Evolutionary conservation across 2,113 vertebrate genomes (phyloP).

Genomic region (Rhynchopsitta pachyrhyncha): DNA sequence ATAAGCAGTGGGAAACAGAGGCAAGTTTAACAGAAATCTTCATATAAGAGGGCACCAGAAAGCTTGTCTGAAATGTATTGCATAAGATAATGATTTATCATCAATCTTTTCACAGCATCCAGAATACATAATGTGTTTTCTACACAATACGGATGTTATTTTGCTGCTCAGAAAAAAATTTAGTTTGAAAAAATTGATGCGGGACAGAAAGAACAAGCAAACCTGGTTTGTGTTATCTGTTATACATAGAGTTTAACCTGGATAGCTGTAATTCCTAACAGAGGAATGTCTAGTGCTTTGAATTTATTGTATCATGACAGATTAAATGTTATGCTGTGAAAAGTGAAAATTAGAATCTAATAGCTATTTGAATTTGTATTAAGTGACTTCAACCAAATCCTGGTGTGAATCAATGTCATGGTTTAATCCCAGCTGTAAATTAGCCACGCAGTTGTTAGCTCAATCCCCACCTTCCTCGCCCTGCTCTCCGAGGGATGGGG

Average conservation of each 20-base stretch:
- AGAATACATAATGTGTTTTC: not conserved
- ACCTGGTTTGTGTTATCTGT: not conserved
- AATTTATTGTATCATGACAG: not conserved
- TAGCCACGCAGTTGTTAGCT: too few relatives aligned
- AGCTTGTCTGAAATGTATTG: not conserved
- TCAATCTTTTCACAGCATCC: not conserved
- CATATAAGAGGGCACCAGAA: not conserved
- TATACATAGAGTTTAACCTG: not conserved
- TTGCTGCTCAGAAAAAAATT: not conserved
- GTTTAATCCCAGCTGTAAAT: too few relatives aligned
- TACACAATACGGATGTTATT: not conserved
- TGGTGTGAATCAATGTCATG: not conserved
- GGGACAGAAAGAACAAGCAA: not conserved
- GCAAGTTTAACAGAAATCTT: not conserved
- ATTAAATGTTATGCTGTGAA: not conserved
- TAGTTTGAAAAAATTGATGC: not conserved
- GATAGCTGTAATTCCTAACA: not conserved
- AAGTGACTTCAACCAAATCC: not conserved
- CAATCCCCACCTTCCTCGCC: too few relatives aligned
- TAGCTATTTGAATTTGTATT: not conserved
- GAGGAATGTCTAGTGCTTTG: not conserved
- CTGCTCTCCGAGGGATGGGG: too few relatives aligned
- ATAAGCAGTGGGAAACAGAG: not conserved
- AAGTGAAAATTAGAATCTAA: not conserved
- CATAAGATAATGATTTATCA: not conserved